These are phyloP conservation scores for Pangasianodon hypophthalmus DNA, from an alignment of 2,113 vertebrate species.

Conservation along the genomic window DNA sequence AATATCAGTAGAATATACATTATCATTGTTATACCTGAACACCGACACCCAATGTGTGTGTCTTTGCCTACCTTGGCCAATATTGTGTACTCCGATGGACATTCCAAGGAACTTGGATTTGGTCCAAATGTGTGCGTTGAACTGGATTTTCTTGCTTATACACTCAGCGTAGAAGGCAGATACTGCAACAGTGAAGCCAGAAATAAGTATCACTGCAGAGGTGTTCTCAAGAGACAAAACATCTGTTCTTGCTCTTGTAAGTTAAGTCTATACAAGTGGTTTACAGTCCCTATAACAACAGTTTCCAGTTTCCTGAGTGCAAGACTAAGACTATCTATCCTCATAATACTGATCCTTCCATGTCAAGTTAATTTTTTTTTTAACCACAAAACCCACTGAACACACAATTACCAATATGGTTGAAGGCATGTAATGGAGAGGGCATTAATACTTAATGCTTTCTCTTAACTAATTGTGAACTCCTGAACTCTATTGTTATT, in stretches of 20 bases:
- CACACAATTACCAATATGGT: neutral
- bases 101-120: constrained; percentile 99
- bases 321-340: neutral
- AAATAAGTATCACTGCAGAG: neutral
- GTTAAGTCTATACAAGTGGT: neutral
- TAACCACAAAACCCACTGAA: neutral
- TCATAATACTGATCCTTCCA: neutral
- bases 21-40: neutral
- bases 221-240: neutral
- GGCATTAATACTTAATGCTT: neutral
- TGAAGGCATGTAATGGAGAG: neutral
- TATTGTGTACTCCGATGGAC: constrained; percentile 99
- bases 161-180: constrained; percentile 99
- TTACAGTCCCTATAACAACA: neutral
- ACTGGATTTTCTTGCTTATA: constrained; percentile 94
- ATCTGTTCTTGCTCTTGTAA: neutral
- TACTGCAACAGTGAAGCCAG: constrained; percentile 73
- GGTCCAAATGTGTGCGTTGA: constrained; percentile 99
- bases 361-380: neutral
- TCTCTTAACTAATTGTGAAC: no score
- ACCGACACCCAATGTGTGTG: neutral
- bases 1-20: neutral
- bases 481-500: neutral
- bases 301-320: neutral
- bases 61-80: constrained; percentile 87